Conservation (phyloP, 2,113 vertebrate species). For the Indicator maculatus region DNA sequence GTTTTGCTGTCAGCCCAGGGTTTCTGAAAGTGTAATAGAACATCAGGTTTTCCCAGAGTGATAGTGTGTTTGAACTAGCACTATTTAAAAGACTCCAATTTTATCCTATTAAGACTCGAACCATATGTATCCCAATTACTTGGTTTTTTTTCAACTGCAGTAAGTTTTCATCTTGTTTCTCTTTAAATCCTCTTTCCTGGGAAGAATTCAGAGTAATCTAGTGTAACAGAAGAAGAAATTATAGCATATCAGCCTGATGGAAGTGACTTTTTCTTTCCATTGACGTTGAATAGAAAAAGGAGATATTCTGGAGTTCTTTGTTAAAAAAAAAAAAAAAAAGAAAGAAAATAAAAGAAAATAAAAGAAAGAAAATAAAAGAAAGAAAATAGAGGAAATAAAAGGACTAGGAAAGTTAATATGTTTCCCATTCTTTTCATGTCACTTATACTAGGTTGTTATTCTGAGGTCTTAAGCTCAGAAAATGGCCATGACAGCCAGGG, state of each 20-base stretch:
- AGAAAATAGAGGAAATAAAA: background rate
- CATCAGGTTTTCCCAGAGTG: background rate
- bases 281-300: background rate
- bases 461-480: background rate
- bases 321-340: background rate
- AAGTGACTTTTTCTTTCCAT: conserved; percentile 4
- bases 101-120: background rate
- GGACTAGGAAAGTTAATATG: background rate
- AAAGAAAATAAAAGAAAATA: background rate
- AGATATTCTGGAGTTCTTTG: background rate
- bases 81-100: background rate
- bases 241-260: background rate
- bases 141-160: background rate
- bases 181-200: background rate
- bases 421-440: background rate
- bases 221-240: background rate
- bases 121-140: background rate
- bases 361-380: background rate
- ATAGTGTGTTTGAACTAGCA: background rate
- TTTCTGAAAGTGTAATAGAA: background rate
- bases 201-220: background rate
- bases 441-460: background rate
- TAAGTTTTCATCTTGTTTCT: background rate
- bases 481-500: background rate
- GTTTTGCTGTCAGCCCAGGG: background rate